phyloP scores from a whole-genome alignment of 2,113 vertebrate genomes.

The Ariopsis seemanni region DNA sequence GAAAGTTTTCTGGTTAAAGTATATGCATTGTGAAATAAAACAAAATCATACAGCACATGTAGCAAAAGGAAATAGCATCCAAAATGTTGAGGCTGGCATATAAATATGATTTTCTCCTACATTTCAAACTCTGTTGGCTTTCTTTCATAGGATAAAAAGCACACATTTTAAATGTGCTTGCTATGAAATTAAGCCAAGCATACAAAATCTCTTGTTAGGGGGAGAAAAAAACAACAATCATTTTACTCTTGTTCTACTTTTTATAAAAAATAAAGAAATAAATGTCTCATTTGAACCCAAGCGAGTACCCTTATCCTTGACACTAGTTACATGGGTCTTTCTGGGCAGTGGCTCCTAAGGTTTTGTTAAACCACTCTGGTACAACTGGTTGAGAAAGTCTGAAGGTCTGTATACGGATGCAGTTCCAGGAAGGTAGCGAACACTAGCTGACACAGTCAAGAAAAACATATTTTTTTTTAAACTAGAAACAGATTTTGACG shows the following conservation, averaged over 20 bases:
- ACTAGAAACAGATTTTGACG: background rate
- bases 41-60: too few species aligned
- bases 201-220: too few species aligned
- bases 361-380: background rate
- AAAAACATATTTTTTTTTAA: background rate
- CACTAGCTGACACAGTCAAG: background rate
- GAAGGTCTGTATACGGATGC: background rate
- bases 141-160: background rate
- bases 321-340: background rate
- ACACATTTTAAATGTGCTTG: background rate
- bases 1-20: background rate
- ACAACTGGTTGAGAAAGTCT: background rate
- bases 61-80: too few species aligned
- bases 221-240: too few species aligned
- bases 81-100: too few species aligned
- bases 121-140: background rate
- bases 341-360: background rate
- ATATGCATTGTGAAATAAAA: background rate
- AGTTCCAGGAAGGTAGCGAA: background rate
- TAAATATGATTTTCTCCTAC: background rate
- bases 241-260: too few species aligned
- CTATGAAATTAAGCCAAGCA: too few species aligned
- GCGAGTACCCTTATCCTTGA: background rate
- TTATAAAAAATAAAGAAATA: too few species aligned
- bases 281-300: background rate